Evolutionary conservation across 1,140 invertebrate species (phyloP).

Genomic region (Macrocentrus cingulum): DNA sequence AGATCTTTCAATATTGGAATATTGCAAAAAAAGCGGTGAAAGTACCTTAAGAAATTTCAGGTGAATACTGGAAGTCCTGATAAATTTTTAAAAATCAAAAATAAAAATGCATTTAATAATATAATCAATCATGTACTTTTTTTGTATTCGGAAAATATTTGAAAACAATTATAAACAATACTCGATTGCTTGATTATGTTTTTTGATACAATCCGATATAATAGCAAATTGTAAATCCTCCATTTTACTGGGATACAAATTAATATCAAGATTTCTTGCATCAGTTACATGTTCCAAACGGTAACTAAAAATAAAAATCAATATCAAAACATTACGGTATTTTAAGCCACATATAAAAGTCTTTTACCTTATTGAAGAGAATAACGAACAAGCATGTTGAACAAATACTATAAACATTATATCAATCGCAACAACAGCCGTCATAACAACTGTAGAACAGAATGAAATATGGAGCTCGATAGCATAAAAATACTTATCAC

Average conservation of each 20-base stretch:
- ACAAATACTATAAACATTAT: conserved; percentile 19
- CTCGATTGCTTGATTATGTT: conserved; percentile 4
- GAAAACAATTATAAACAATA: too few species aligned
- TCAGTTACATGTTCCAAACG: conserved; percentile 4
- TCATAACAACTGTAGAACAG: background rate
- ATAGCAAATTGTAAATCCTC: background rate
- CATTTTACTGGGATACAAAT: background rate
- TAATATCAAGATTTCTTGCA: background rate
- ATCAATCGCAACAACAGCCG: conserved; percentile 17
- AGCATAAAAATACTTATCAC: conserved; percentile 26
- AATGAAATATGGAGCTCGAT: conserved; percentile 12
- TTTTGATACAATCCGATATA: conserved; percentile 11
- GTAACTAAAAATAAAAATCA: conserved; percentile 7
- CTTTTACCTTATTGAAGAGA: background rate
- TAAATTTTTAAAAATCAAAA: too few species aligned
- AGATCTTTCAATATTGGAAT: too few species aligned
- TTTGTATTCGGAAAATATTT: background rate
- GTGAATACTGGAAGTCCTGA: too few species aligned
- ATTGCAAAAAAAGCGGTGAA: too few species aligned
- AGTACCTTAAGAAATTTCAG: too few species aligned
- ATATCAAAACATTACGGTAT: background rate
- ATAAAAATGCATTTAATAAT: too few species aligned
- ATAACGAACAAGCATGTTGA: conserved; percentile 29
- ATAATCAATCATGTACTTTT: background rate
- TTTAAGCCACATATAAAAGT: too few species aligned